Evolutionary conservation across 2,888 invertebrate genomes (phyloP).

Genomic region (Plutella xylostella): DNA sequence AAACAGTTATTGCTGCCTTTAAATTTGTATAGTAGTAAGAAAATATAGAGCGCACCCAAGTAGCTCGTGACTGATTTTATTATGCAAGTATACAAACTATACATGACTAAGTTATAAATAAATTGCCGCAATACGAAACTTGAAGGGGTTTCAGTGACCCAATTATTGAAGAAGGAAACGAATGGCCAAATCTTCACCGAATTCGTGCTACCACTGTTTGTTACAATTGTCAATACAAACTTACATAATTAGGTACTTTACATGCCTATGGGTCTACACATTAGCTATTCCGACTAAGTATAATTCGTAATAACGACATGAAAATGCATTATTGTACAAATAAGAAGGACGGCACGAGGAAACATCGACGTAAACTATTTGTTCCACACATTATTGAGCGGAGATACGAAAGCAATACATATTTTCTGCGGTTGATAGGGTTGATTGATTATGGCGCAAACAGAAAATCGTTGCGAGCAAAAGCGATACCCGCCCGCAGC

Average conservation of each 20-base stretch:
- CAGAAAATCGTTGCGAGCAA: neutral
- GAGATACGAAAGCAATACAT: neutral
- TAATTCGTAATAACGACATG: too few species aligned
- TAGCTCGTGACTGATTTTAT: neutral
- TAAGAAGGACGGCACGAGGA: neutral
- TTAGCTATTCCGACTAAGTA: too few species aligned
- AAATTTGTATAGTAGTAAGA: too few species aligned
- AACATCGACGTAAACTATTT: too few species aligned
- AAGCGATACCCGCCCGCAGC: neutral
- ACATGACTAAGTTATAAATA: too few species aligned
- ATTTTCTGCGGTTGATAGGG: constrained; percentile 22
- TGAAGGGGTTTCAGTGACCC: constrained; percentile 32
- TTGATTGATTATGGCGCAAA: constrained; percentile 20
- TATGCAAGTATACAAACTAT: too few species aligned
- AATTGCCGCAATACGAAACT: constrained; percentile 15
- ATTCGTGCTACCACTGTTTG: constrained; percentile 23
- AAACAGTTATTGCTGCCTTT: too few species aligned
- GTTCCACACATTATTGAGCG: too few species aligned
- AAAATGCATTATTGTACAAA: constrained; percentile 19
- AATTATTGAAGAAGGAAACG: constrained; percentile 30
- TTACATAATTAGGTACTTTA: too few species aligned
- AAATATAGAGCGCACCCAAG: neutral
- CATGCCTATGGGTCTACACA: too few species aligned
- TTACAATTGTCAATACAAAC: too few species aligned
- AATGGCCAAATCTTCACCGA: too few species aligned